Conservation (phyloP, 1,140 invertebrate species). For the Andricus grossulariae region DNA sequence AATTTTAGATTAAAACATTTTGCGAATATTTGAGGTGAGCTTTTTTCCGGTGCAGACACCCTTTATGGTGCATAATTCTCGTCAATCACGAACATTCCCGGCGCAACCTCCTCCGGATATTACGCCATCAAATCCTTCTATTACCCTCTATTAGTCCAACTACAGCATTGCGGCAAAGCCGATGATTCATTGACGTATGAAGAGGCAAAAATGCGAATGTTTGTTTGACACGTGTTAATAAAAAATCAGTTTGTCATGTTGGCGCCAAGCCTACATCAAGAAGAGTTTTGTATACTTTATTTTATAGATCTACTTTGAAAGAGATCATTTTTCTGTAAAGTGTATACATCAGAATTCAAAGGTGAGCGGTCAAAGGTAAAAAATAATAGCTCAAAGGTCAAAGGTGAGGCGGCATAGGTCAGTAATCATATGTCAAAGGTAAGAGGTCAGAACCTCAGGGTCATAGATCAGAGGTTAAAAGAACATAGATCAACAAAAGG, state of each 20-base stretch:
- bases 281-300: too few species aligned
- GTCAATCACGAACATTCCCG: conserved; percentile 55
- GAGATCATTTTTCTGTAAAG: too few species aligned
- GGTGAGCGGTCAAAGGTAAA: too few species aligned
- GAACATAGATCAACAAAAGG: too few species aligned
- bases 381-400: too few species aligned
- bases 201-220: conserved; percentile 5
- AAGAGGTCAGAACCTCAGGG: too few species aligned
- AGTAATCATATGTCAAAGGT: too few species aligned
- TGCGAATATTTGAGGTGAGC: conserved; percentile 21
- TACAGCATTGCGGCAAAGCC: conserved; percentile 48
- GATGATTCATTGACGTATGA: conserved; percentile 53
- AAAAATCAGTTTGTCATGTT: background rate
- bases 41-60: conserved; percentile 16
- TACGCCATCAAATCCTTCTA: conserved; percentile 57
- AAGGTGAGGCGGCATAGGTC: too few species aligned
- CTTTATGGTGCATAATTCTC: conserved; percentile 48
- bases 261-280: too few species aligned
- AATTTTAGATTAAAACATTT: conserved; percentile 7
- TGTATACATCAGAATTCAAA: too few species aligned
- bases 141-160: conserved; percentile 56
- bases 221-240: background rate
- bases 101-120: conserved; percentile 55
- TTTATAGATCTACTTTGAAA: too few species aligned
- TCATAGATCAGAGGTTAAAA: too few species aligned